Percentiles rank a stretch among this genome's conserved stretches.
Conservation (phyloP, 2,113 vertebrate genomes). For the Turnix velox region DNA sequence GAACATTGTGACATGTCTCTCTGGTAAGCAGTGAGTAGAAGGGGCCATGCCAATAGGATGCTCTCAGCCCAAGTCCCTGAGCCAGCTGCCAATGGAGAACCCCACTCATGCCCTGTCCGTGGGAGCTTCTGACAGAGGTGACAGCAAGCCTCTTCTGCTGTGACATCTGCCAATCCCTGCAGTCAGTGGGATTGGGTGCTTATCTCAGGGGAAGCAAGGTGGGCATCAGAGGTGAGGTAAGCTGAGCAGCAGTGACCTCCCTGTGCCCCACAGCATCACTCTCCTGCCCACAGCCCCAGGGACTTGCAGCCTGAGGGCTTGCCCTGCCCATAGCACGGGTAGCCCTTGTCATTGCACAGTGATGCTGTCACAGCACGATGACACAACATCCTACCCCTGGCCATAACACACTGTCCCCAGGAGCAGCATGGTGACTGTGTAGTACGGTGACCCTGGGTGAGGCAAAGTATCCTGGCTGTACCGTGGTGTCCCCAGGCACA, state of each 20-base stretch:
- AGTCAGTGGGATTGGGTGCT: background rate
- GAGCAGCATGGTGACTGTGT: accelerated
- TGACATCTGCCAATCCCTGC: background rate
- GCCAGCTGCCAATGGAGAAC: accelerated
- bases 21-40: background rate
- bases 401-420: accelerated
- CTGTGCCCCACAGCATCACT: accelerated
- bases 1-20: no score
- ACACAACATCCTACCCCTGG: background rate
- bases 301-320: accelerated
- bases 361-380: background rate
- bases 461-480: background rate
- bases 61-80: accelerated
- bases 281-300: background rate
- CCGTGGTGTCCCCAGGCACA: background rate
- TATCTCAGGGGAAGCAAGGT: no score
- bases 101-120: accelerated
- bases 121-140: background rate
- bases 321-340: background rate
- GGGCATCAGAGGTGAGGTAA: background rate
- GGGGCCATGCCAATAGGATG: accelerated
- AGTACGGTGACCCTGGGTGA: accelerated
- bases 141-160: background rate
- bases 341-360: accelerated
- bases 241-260: background rate